phyloP scores from a whole-genome alignment of 2,797 vertebrate genomes.

The Molothrus ater region DNA sequence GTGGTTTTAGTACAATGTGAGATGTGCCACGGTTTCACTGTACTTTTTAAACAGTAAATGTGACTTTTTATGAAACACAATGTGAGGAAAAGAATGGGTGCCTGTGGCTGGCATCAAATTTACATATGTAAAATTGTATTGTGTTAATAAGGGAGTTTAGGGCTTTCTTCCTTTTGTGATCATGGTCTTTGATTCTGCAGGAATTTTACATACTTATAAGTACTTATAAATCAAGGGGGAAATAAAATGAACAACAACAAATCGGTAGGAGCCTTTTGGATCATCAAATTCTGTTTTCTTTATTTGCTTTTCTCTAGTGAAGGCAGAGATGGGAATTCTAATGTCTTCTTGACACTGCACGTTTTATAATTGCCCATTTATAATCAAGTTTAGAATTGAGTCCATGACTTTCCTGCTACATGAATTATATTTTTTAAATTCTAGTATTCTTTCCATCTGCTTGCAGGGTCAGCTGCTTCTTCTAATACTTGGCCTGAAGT shows the following conservation, averaged over 20 bases:
- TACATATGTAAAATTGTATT: neutral
- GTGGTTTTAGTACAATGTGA: neutral
- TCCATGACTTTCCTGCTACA: neutral
- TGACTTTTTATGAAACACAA: neutral
- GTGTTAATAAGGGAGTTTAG: neutral
- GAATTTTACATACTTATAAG: neutral
- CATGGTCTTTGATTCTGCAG: neutral
- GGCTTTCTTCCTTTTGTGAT: neutral
- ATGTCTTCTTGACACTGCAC: neutral
- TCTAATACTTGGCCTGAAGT: neutral
- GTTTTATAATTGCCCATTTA: neutral
- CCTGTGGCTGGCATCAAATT: neutral
- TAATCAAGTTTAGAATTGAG: neutral
- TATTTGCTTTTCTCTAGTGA: neutral
- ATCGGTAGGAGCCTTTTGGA: neutral
- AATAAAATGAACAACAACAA: neutral
- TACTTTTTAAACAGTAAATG: neutral
- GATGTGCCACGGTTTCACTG: neutral
- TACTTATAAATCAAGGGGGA: accelerated
- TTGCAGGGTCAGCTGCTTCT: neutral
- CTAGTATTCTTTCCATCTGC: neutral
- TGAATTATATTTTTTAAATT: neutral
- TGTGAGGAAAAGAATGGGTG: neutral
- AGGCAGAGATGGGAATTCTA: neutral
- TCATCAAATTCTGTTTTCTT: neutral